A percentile compares a stretch with the other conserved stretches of the same genome.
Evolutionary conservation across 1,140 invertebrate species (phyloP).

Genomic region (Ceratina japonica): DNA sequence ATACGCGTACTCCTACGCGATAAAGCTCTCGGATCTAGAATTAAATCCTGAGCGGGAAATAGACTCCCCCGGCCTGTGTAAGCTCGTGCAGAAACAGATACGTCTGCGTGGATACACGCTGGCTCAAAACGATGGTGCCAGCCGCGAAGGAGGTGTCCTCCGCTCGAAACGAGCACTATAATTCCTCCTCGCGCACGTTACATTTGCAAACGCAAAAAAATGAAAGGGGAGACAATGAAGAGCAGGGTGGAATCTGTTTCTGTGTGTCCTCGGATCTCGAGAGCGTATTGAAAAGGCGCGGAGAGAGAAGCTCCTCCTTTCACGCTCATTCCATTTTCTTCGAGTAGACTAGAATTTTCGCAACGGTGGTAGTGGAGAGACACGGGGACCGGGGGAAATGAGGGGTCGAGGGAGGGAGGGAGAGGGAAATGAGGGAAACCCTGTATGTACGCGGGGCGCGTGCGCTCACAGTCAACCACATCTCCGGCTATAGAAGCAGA

Average conservation of each 20-base stretch:
- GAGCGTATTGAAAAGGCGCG: neutral
- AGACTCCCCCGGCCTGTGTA: neutral
- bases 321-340: neutral
- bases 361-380: too few relatives aligned
- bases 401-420: too few relatives aligned
- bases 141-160: neutral
- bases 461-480: slow-evolving; percentile 17
- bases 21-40: too few relatives aligned
- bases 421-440: neutral
- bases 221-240: too few relatives aligned
- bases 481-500: slow-evolving; percentile 34
- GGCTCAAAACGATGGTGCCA: neutral
- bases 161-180: too few relatives aligned
- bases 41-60: neutral
- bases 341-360: neutral
- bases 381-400: too few relatives aligned
- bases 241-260: too few relatives aligned
- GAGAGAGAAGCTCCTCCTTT: neutral
- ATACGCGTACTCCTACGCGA: too few relatives aligned
- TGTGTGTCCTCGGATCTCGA: neutral
- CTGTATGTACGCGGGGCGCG: slow-evolving; percentile 15
- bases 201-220: too few relatives aligned
- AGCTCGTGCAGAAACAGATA: neutral
- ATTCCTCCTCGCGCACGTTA: too few relatives aligned
- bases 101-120: neutral